Evolutionary conservation across 2,113 vertebrate genomes (phyloP).

Genomic region (Perca fluviatilis): DNA sequence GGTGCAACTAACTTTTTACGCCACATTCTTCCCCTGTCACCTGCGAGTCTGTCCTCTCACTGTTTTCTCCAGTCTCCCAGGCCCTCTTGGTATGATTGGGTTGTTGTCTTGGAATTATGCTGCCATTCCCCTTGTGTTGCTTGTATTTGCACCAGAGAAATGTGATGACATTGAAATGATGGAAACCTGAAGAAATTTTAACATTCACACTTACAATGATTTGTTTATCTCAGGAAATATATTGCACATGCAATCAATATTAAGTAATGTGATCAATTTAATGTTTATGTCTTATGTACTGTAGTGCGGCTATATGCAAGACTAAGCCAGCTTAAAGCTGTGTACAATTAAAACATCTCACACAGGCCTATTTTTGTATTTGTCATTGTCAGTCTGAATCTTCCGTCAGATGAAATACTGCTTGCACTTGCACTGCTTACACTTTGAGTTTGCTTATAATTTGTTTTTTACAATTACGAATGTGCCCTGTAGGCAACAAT

Average conservation of each 20-base stretch:
- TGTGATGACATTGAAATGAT: conserved; percentile 16
- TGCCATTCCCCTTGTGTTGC: background rate
- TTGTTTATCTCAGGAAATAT: conserved; percentile 63
- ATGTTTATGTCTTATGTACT: conserved; percentile 19
- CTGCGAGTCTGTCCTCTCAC: background rate
- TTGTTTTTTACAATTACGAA: background rate
- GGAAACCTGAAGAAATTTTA: background rate
- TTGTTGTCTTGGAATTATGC: conserved; percentile 13
- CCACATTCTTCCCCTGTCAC: background rate
- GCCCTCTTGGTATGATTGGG: background rate
- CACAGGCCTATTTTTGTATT: background rate
- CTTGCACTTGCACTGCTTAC: background rate
- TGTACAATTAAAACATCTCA: conserved; percentile 39
- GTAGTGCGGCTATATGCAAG: conserved; percentile 11
- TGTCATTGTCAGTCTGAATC: background rate
- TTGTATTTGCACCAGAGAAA: conserved; percentile 43
- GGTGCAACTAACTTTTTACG: background rate
- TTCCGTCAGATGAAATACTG: background rate
- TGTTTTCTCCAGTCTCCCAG: background rate
- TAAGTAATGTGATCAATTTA: conserved; percentile 2
- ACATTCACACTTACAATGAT: conserved; percentile 1
- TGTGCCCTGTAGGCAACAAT: no score
- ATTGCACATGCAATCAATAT: conserved; percentile 52
- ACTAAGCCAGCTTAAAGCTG: background rate
- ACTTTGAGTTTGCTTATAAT: background rate